These are phyloP conservation scores for Acomys russatus DNA, from an alignment of 2,797 vertebrate genomes.

Conservation along the genomic window DNA sequence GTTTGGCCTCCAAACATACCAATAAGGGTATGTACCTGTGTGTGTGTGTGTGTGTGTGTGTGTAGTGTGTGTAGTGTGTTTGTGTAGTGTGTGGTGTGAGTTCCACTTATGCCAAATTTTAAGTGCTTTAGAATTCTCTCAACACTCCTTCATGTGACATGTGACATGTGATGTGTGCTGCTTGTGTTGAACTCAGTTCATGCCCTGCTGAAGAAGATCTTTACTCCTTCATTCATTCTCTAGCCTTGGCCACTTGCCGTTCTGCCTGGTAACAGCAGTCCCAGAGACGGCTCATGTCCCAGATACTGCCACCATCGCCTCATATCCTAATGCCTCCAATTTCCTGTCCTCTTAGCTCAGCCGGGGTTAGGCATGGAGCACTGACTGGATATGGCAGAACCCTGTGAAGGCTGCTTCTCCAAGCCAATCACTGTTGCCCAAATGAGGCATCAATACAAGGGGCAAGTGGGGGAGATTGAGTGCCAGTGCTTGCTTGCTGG, in stretches of 20 bases:
- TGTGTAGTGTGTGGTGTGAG: not conserved
- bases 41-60: not conserved
- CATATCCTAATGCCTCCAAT: not conserved
- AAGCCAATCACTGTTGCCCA: not conserved
- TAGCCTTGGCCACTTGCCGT: conserved; percentile 19
- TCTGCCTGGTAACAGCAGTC: not conserved
- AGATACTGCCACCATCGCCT: conserved; percentile 14
- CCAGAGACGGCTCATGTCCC: not conserved
- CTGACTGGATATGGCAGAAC: not conserved
- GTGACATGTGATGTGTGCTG: not conserved
- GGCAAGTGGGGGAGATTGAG: not conserved
- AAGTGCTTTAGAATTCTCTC: not conserved
- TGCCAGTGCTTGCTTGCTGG: not conserved
- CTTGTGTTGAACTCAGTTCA: not conserved
- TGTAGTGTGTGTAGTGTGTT: not conserved
- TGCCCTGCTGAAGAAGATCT: not conserved
- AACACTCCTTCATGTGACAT: not conserved
- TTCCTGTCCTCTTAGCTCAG: not conserved
- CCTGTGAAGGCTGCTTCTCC: not conserved
- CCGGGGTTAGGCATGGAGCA: not conserved
- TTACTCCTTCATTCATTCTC: not conserved
- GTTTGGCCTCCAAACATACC: not conserved
- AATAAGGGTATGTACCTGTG: not conserved
- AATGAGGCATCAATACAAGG: not conserved
- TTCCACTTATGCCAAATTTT: not conserved